Conservation (phyloP, 1,140 invertebrate species). For the Tetragnatha versicolor region DNA sequence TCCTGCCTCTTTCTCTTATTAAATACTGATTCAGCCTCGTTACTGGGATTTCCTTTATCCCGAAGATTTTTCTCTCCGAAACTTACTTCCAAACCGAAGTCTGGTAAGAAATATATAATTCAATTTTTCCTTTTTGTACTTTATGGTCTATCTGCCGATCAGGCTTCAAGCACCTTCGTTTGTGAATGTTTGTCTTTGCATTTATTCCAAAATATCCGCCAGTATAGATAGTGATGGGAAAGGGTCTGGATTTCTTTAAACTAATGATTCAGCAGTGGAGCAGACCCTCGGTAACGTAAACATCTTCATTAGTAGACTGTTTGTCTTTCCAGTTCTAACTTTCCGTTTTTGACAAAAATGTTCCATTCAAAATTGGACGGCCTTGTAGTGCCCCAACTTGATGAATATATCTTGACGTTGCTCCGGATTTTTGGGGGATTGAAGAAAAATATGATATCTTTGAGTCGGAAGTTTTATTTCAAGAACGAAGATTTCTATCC, state of each 20-base stretch:
- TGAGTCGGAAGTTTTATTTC: not conserved
- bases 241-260: constrained; percentile 26
- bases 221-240: not conserved
- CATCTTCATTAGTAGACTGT: constrained; percentile 39
- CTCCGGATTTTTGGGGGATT: not conserved
- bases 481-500: not conserved
- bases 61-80: not conserved
- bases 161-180: constrained; percentile 6
- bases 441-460: not conserved
- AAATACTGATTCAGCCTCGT: constrained; percentile 16
- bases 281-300: not conserved
- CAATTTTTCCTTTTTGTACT: not conserved
- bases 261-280: constrained; percentile 17
- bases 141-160: not conserved
- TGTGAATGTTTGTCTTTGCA: constrained; percentile 36
- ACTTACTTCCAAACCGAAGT: not conserved
- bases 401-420: constrained; percentile 7
- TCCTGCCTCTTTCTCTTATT: constrained; percentile 8
- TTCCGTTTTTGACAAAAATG: constrained; percentile 18
- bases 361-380: constrained; percentile 3
- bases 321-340: constrained; percentile 30
- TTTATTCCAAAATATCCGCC: constrained; percentile 22
- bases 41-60: not conserved
- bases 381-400: not conserved
- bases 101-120: not conserved